Conservation (phyloP, 2,888 invertebrate species). For the Blera fallax region DNA sequence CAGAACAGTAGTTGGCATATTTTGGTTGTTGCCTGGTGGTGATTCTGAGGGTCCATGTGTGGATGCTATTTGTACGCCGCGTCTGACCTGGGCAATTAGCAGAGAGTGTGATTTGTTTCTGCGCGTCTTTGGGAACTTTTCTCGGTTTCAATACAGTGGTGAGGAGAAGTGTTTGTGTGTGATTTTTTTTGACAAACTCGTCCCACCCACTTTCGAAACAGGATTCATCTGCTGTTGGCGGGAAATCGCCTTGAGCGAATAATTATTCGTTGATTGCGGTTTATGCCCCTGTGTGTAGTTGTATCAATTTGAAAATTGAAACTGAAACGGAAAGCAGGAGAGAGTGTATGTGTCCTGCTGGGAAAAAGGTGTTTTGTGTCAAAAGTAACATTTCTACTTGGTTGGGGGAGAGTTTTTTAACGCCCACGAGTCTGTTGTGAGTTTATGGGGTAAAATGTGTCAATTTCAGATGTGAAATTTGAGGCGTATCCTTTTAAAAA, state of each 20-base stretch:
- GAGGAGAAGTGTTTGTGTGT: no score
- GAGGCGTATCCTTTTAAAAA: not conserved
- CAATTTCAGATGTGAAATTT: constrained; percentile 51
- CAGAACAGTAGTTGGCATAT: constrained; percentile 69
- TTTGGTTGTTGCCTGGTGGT: constrained; percentile 32
- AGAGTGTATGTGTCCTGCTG: constrained; percentile 41
- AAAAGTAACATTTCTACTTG: constrained; percentile 3
- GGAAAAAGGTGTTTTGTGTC: constrained; percentile 55
- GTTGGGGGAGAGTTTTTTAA: constrained; percentile 22
- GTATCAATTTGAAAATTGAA: constrained; percentile 57
- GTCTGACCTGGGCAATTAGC: constrained; percentile 61
- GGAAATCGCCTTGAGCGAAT: constrained; percentile 57
- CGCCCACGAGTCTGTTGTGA: constrained; percentile 39
- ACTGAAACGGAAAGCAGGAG: constrained; percentile 15
- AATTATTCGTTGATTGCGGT: constrained; percentile 61
- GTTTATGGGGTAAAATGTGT: constrained; percentile 46
- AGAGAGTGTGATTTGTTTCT: constrained; percentile 38
- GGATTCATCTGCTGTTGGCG: constrained; percentile 55
- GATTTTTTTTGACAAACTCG: not conserved
- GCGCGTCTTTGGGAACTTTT: not conserved
- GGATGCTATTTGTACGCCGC: constrained; percentile 8
- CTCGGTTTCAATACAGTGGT: no score
- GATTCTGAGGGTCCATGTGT: constrained; percentile 14
- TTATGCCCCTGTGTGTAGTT: constrained; percentile 27
- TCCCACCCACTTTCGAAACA: constrained; percentile 55